These are phyloP conservation scores for Drosophila subquinaria DNA, from an alignment of 2,888 invertebrate species.

Conservation along the genomic window DNA sequence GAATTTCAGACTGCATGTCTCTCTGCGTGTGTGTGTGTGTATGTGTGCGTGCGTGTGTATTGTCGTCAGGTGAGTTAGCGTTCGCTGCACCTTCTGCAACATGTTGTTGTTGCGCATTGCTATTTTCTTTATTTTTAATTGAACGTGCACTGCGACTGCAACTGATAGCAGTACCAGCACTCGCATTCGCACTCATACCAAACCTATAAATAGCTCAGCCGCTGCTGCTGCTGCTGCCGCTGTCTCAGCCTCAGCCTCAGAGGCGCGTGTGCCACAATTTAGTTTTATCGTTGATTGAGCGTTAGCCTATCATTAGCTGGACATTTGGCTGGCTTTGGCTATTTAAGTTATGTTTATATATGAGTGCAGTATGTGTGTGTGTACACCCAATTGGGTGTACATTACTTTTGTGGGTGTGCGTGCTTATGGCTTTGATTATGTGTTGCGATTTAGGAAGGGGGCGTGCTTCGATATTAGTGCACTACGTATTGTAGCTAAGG, in stretches of 20 bases:
- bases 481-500: not conserved
- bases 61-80: slow-evolving; percentile 62
- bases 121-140: slow-evolving; percentile 45
- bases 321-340: slow-evolving; percentile 55
- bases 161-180: slow-evolving; percentile 53
- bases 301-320: slow-evolving; percentile 79
- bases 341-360: slow-evolving; percentile 33
- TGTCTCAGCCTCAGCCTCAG: slow-evolving; percentile 33
- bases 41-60: slow-evolving; percentile 32
- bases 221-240: slow-evolving; percentile 2
- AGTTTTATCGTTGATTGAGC: slow-evolving; percentile 79
- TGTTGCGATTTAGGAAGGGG: slow-evolving; percentile 18
- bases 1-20: slow-evolving; percentile 34
- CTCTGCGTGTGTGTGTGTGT: slow-evolving; percentile 7
- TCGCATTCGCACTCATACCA: slow-evolving; percentile 34
- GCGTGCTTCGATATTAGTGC: slow-evolving; percentile 8
- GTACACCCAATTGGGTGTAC: slow-evolving; percentile 40
- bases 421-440: slow-evolving; percentile 36
- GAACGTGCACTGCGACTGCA: slow-evolving; percentile 61
- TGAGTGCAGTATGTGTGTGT: slow-evolving; percentile 24
- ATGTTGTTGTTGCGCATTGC: slow-evolving; percentile 49
- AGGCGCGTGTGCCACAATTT: slow-evolving; percentile 77
- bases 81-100: slow-evolving; percentile 65
- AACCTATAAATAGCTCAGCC: slow-evolving; percentile 66
- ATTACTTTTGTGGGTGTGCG: slow-evolving; percentile 36